Evolutionary conservation across 2,113 vertebrate genomes (phyloP).

Genomic region (Neodontobutis hainanensis): DNA sequence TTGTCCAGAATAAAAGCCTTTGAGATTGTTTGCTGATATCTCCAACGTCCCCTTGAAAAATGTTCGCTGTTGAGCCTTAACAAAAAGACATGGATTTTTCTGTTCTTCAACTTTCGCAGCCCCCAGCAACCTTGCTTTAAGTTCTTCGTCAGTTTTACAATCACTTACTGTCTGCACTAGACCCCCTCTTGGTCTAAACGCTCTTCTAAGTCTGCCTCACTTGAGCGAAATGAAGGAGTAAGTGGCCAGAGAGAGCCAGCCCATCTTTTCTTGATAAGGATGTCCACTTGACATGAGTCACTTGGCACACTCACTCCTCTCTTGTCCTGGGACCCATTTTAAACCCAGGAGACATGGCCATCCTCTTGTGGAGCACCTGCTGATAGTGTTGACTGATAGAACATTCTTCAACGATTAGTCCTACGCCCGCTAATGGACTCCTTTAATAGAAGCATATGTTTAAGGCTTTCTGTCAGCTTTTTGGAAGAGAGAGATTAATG

Average conservation of each 20-base stretch:
- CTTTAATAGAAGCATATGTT: constrained; percentile 63
- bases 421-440: constrained; percentile 46
- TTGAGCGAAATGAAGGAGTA: constrained; percentile 23
- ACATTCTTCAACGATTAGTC: constrained; percentile 70
- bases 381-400: constrained; percentile 71
- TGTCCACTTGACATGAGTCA: constrained; percentile 76
- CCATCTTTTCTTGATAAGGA: constrained; percentile 72
- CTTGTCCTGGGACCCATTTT: constrained; percentile 72
- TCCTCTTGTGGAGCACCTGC: constrained; percentile 59
- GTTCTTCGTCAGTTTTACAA: background rate
- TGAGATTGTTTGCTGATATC: too few relatives aligned
- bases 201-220: constrained; percentile 10
- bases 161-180: background rate
- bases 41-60: too few relatives aligned
- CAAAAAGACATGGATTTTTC: too few relatives aligned
- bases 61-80: too few relatives aligned
- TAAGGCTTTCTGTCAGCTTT: constrained; percentile 7
- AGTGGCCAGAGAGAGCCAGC: constrained; percentile 50
- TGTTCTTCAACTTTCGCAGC: too few relatives aligned
- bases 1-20: too few relatives aligned
- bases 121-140: too few relatives aligned
- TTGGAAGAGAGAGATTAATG: background rate
- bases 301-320: constrained; percentile 54
- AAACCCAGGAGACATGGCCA: constrained; percentile 62
- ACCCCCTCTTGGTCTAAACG: background rate